Base-by-base conservation (phyloP, 2,888 invertebrate species). In the Chrysomela aeneicollis region DNA sequence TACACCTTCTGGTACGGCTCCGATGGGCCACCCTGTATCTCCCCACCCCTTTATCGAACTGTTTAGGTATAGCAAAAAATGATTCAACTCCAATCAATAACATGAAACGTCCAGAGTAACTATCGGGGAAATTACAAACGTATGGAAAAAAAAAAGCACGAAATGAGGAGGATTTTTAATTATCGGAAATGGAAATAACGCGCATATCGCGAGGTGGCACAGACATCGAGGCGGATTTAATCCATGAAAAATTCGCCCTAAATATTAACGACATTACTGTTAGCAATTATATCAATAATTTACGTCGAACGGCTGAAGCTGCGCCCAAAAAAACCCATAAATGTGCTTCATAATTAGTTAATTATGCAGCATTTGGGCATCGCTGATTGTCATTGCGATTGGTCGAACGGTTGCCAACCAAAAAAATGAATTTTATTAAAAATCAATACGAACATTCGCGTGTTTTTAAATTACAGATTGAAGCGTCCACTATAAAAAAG, bases 381-480 rank as follows among this genome's bases (percentile, higher is more conserved):
- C 81, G 80, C 79, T 75, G 80, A 80, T 79, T 76, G 77, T 79
- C 80, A 80, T 80, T 78, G 81, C 80, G 76, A 82, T 82, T 82
- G 81, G 81, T 77, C 78, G 80, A 79, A 78, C 80, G 76, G 80
- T 81, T 80, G 80, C 81, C 81, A 81, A 81, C 82, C 81, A 80
- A 82, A 82, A 82, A 82, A 82, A 82, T 82, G 82, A 82, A 82
- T 82, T 82, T 82, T 82, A 82, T 82, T 82, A 82, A 82, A 82
- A 82, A 82, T 82, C 82, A 82, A 82, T 82, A 82, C 82, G 75
- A 78, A 81, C 81, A 81, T 79, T 81, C 81, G 82, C 81, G 81
- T 82, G 82, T 82, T 82, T 82, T 82, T 82, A 82, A 82, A 82
- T 82, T 82, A 82, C 81, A 79, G 81, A 81, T 82, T 82, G 81